A percentile compares a stretch with the other conserved stretches of the same genome.
Conservation (phyloP, 2,888 invertebrate species). For the Xylota sylvarum region DNA sequence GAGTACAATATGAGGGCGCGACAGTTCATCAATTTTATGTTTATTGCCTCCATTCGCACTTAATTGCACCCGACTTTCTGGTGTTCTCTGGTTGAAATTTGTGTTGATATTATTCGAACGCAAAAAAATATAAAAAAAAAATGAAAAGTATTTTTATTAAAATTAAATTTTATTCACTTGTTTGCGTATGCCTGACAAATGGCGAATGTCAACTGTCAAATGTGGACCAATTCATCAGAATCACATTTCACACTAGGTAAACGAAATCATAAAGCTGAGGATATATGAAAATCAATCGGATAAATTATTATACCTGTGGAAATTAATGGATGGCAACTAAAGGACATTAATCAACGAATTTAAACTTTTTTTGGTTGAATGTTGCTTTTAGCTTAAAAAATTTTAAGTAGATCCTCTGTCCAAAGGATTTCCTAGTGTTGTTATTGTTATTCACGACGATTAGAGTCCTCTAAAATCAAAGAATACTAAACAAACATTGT, state of each 20-base stretch:
- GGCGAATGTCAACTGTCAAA: conserved; percentile 41
- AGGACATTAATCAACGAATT: conserved; percentile 57
- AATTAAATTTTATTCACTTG: conserved; percentile 39
- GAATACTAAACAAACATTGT: too few species aligned
- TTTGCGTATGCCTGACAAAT: conserved; percentile 35
- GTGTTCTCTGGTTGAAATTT: conserved; percentile 16
- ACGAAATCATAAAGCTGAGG: conserved; percentile 2
- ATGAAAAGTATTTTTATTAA: conserved; percentile 27
- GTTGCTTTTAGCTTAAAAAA: conserved; percentile 17
- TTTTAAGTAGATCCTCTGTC: too few species aligned
- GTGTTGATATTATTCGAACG: conserved; percentile 29
- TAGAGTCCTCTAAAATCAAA: too few species aligned
- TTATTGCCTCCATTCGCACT: conserved; percentile 69
- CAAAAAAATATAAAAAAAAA: background rate
- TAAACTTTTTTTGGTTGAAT: conserved; percentile 6
- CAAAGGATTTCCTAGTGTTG: too few species aligned
- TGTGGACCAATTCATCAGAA: conserved; percentile 62
- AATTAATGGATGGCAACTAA: conserved; percentile 18
- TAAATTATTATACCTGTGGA: conserved; percentile 31
- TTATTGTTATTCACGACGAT: too few species aligned
- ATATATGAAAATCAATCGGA: conserved; percentile 30
- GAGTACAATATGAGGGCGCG: conserved; percentile 1
- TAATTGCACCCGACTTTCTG: conserved; percentile 51
- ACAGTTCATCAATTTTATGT: conserved; percentile 66
- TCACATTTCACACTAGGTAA: conserved; percentile 18